Evolutionary conservation across 30 jellyfish, hydroid and myxozoan species (phyloP).

Genomic region (Turritopsis rubra): DNA sequence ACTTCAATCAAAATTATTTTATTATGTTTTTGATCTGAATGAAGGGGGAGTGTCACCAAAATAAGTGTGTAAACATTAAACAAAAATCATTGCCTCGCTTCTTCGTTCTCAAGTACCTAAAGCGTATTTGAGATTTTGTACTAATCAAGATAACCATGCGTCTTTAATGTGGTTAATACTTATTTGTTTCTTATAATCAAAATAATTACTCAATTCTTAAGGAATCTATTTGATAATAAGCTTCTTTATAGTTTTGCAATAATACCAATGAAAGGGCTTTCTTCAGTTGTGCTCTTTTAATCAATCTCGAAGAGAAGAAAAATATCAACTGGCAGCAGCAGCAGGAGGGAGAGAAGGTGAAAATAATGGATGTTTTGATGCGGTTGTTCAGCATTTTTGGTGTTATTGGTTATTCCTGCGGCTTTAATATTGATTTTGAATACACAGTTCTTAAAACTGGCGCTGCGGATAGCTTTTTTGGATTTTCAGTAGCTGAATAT

Average conservation of each 20-base stretch:
- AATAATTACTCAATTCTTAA: background rate
- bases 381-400: background rate
- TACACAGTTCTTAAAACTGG: slow-evolving; percentile 63
- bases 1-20: too few relatives aligned
- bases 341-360: background rate
- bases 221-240: background rate
- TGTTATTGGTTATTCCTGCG: background rate
- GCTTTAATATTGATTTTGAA: slow-evolving; percentile 59
- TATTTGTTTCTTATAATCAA: background rate
- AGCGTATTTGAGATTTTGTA: background rate
- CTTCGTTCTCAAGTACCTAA: background rate
- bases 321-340: background rate
- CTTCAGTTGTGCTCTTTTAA: background rate
- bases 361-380: background rate
- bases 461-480: slow-evolving; percentile 67
- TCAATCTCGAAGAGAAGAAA: background rate
- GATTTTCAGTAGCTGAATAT: slow-evolving; percentile 83
- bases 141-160: background rate
- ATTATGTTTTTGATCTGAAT: background rate
- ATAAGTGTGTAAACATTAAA: background rate
- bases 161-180: background rate
- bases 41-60: background rate
- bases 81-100: background rate
- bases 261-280: background rate
- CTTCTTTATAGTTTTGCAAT: background rate